Percentiles rank a stretch among this genome's conserved stretches.
phyloP scores from a whole-genome alignment of 2,113 vertebrate species.

The Burhinus bistriatus region DNA sequence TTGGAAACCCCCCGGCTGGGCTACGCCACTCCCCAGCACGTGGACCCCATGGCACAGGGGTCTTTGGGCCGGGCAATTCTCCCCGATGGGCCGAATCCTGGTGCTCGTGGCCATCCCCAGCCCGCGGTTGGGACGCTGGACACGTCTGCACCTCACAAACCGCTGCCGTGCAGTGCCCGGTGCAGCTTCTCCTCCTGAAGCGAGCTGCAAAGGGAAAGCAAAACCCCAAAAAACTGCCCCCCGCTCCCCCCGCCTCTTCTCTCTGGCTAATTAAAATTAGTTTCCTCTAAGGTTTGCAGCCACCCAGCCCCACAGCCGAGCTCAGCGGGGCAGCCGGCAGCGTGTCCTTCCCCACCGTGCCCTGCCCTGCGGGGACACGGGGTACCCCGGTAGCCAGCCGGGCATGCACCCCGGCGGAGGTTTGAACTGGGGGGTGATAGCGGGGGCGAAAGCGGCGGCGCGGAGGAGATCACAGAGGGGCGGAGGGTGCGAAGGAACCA shows the following conservation, averaged over 20 bases:
- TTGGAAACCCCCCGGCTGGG: not conserved
- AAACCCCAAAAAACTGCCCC: not conserved
- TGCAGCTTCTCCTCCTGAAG: not conserved
- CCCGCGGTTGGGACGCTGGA: accelerated
- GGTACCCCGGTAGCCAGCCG: not conserved
- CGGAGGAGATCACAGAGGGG: too few relatives aligned
- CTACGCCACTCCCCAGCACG: not conserved
- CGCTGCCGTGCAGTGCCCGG: accelerated
- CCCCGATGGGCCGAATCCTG: not conserved
- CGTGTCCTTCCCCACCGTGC: accelerated
- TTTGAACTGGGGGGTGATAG: too few relatives aligned
- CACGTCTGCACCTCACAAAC: accelerated
- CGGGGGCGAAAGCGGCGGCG: not conserved
- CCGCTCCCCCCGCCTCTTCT: too few relatives aligned
- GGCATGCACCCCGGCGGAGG: accelerated
- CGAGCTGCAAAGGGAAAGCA: not conserved
- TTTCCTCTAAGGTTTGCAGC: not conserved
- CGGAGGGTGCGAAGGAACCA: not conserved
- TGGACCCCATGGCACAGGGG: accelerated
- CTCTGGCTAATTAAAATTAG: not conserved
- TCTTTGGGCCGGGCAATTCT: not conserved
- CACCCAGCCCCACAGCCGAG: accelerated
- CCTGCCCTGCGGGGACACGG: not conserved
- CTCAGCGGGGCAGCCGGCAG: not conserved
- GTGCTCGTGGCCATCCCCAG: accelerated